Percentiles rank a stretch among this genome's conserved stretches.
Conservation (phyloP, 1,140 invertebrate species). For the Zaprionus tsacasi region DNA sequence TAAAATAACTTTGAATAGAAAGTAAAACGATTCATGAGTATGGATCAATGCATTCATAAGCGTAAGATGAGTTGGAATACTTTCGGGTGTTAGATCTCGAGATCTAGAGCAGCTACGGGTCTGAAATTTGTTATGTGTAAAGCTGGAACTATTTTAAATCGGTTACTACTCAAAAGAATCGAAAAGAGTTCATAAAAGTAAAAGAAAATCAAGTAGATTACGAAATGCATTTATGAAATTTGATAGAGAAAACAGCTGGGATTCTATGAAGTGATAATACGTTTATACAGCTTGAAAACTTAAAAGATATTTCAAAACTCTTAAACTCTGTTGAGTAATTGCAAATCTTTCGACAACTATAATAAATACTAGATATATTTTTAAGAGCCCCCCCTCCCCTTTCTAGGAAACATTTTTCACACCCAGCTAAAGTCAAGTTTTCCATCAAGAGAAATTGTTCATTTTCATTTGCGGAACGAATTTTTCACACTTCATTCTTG, state of each 20-base stretch:
- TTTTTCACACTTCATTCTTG: constrained; percentile 37
- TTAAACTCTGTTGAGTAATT: not conserved
- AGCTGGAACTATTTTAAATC: not conserved
- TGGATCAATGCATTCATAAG: not conserved
- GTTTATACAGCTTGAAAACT: not conserved
- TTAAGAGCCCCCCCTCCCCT: too few species aligned
- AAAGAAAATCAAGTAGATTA: not conserved
- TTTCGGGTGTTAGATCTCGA: not conserved
- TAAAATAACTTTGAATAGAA: not conserved
- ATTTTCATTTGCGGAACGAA: not conserved
- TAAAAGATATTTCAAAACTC: not conserved
- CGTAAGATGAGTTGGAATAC: not conserved
- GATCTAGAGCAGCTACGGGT: not conserved
- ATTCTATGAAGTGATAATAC: not conserved
- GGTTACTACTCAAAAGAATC: not conserved
- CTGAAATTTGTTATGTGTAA: not conserved
- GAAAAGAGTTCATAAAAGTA: not conserved
- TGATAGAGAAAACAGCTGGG: not conserved
- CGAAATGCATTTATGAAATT: not conserved
- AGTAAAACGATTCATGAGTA: not conserved
- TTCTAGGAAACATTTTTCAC: not conserved
- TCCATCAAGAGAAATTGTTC: constrained; percentile 13
- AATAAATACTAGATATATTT: not conserved
- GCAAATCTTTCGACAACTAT: not conserved
- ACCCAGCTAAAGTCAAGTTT: constrained; percentile 17